Evolutionary conservation across 92 coral and sea anemone genomes (phyloP).

Genomic region (Heliopora coerulea): DNA sequence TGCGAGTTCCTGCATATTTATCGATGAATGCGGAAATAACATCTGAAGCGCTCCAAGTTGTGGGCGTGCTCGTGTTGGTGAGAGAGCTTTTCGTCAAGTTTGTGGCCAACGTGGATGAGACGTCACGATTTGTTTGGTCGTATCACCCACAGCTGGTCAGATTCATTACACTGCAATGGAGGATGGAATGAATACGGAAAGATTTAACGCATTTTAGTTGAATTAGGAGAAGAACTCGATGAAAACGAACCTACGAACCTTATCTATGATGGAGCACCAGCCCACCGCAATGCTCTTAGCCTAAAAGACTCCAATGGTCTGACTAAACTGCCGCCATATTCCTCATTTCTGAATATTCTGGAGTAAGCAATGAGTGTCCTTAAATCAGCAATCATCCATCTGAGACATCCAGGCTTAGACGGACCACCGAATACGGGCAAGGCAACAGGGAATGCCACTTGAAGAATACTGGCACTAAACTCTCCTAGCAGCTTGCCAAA

Average conservation of each 20-base stretch:
- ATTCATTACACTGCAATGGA: neutral
- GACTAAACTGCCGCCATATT: constrained; percentile 48
- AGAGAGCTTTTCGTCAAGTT: too few relatives aligned
- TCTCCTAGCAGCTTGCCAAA: constrained; percentile 12
- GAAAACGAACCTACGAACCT: neutral
- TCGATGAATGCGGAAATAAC: too few relatives aligned
- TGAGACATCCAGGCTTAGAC: constrained; percentile 31
- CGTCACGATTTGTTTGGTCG: constrained; percentile 37
- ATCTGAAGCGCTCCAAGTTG: too few relatives aligned
- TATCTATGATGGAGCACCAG: too few relatives aligned
- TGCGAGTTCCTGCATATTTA: too few relatives aligned
- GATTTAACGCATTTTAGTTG: neutral
- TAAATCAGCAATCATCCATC: constrained; percentile 53
- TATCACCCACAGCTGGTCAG: constrained; percentile 47
- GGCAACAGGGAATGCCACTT: constrained; percentile 22
- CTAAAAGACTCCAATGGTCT: constrained; percentile 24
- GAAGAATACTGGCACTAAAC: too few relatives aligned
- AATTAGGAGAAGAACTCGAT: neutral
- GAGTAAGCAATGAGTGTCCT: constrained; percentile 42
- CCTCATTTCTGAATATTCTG: constrained; percentile 50
- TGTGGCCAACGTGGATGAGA: too few relatives aligned
- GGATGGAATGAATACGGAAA: constrained; percentile 10
- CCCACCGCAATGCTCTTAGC: too few relatives aligned
- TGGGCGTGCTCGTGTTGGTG: too few relatives aligned
- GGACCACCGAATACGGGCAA: constrained; percentile 22